phyloP scores from a whole-genome alignment of 1,140 invertebrate genomes.

The Oncopodura yosiiana region DNA sequence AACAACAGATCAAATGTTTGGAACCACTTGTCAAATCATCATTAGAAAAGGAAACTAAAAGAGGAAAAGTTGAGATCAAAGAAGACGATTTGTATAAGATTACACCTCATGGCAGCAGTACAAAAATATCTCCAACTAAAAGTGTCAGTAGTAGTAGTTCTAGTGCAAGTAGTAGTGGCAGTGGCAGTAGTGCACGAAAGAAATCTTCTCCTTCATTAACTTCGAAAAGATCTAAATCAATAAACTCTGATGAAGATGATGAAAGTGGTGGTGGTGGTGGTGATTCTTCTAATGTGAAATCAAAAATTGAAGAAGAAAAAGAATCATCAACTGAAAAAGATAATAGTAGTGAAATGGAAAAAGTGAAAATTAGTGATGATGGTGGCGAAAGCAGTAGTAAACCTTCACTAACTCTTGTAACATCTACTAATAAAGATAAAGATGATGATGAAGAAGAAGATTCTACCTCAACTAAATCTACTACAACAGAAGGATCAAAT shows the following conservation, averaged over 20 bases:
- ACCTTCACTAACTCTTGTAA: neutral
- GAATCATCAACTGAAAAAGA: conserved; percentile 3
- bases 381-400: neutral
- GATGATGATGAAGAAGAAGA: no score
- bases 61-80: conserved; percentile 23
- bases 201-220: neutral
- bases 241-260: neutral
- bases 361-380: conserved; percentile 1
- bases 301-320: neutral
- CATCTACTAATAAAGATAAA: neutral
- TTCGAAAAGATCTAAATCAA: neutral
- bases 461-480: no score
- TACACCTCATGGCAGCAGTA: no score
- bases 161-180: neutral
- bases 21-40: conserved; percentile 3
- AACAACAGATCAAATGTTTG: neutral
- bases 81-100: conserved; percentile 2
- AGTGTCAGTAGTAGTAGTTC: neutral
- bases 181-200: neutral
- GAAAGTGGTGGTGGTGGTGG: conserved; percentile 1
- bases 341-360: neutral
- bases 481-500: no score
- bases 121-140: neutral
- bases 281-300: neutral
- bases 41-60: conserved; percentile 15